Evolutionary conservation across 2,113 vertebrate species (phyloP), one percentile per base, ranked within the genome.

Genomic region (Riparia riparia): DNA sequence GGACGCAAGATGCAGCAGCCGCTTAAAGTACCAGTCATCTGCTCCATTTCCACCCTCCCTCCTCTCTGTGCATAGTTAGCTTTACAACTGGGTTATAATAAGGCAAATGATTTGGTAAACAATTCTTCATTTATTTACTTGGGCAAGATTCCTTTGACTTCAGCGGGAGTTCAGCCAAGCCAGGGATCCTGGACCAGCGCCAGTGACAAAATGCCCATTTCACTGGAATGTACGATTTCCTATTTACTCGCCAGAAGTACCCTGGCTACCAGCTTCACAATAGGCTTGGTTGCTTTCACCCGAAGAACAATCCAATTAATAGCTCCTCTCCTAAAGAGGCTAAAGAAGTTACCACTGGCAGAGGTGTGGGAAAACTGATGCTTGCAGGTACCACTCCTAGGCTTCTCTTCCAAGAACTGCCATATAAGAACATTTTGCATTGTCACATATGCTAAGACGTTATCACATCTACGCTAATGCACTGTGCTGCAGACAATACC

Each of bases 51-150:
- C 37, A 90, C 29, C 64, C n/a, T 21, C 91, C 25, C 65, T 74
- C 41, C 72, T 71, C 54, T 71, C 68, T 37, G 37, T 14, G 34
- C 50, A 72, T 4, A 4, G 87, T 57, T 51, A 79, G 74, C 71
- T 64, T 77, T 68, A 77, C 56, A 92, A 72, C 53, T 39, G 44
- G 17, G 20, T 90, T 93, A 91, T 83, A 95, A 91, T 74, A 95
- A 47, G 45, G 82, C 79, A 84, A 81, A 69, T 72, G 31, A 92
- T 84, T 90, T 88, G 71, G 74, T 93, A 95, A 93, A 94, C 89
- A 94, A 82, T 89, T 80, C 77, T 87, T 86, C 60, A 90, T 83
- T 83, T 95, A 91, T 97, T 93, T 97, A 86, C 60, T 95, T 2
- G 4, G 86, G 92, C 82, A 89, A 66, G 70, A 89, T 53, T 91